Percentiles rank a stretch among this genome's conserved stretches.
phyloP scores from a whole-genome alignment of 2,113 vertebrate genomes.

The Corythoichthys intestinalis region DNA sequence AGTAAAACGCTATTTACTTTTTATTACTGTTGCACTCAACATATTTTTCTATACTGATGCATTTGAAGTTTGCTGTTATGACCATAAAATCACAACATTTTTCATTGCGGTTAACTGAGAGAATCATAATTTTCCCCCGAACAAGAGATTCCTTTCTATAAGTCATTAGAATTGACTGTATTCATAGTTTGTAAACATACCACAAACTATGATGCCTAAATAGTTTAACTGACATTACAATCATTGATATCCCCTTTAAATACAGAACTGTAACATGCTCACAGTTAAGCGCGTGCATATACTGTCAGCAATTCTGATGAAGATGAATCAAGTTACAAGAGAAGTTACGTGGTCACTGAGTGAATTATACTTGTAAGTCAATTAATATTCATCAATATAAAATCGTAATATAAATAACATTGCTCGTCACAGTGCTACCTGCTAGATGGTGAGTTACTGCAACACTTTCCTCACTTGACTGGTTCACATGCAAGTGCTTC shows the following conservation, averaged over 20 bases:
- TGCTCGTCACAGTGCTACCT: not conserved
- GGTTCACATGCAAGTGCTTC: conserved; percentile 4
- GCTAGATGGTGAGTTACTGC: not conserved
- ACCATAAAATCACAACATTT: not conserved
- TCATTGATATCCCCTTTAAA: too few species aligned
- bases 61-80: not conserved
- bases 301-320: too few species aligned
- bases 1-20: not conserved
- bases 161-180: not conserved
- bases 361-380: not conserved
- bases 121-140: not conserved
- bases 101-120: not conserved
- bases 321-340: not conserved
- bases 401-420: not conserved
- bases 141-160: not conserved
- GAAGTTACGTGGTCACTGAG: not conserved
- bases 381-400: not conserved
- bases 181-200: not conserved
- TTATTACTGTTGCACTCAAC: not conserved
- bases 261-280: too few species aligned
- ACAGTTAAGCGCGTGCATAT: too few species aligned
- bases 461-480: not conserved
- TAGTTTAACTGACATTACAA: too few species aligned
- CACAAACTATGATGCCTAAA: not conserved
- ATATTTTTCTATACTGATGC: not conserved